Conservation (phyloP, 2,888 invertebrate genomes). For the Leptinotarsa rubiginosa region DNA sequence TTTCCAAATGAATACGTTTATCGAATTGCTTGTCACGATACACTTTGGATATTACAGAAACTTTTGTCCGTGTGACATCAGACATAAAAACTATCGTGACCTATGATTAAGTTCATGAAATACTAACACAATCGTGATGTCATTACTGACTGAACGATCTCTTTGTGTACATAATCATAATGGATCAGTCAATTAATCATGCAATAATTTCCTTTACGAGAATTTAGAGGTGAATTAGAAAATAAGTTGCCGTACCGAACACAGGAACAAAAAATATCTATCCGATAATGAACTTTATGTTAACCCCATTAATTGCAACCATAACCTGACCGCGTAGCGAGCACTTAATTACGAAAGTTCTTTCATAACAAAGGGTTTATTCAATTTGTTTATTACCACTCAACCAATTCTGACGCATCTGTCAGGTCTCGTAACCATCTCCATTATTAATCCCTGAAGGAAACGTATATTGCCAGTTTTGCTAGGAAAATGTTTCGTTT, state of each 20-base stretch:
- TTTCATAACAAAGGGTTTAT: constrained; percentile 17
- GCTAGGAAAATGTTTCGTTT: constrained; percentile 38
- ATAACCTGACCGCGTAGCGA: too few species aligned
- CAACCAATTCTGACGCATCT: constrained; percentile 39
- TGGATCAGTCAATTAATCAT: background rate
- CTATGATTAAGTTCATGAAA: too few species aligned
- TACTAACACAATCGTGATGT: too few species aligned
- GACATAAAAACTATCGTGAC: too few species aligned
- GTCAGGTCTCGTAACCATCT: constrained; percentile 40
- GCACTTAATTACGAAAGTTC: constrained; percentile 2
- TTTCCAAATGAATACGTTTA: too few species aligned
- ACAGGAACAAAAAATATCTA: background rate
- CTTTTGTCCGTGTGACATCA: too few species aligned
- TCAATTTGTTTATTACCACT: constrained; percentile 44
- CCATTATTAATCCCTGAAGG: constrained; percentile 40
- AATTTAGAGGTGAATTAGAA: too few species aligned
- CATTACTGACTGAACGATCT: too few species aligned
- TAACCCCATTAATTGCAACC: background rate
- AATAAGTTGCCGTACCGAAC: background rate
- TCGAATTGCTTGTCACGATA: too few species aligned
- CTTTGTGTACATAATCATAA: too few species aligned
- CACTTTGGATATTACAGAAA: too few species aligned
- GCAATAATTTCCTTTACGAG: background rate
- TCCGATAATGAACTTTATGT: background rate
- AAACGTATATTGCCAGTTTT: constrained; percentile 36